phyloP scores from a whole-genome alignment of 2,888 invertebrate species.

The Epiblema foenella region DNA sequence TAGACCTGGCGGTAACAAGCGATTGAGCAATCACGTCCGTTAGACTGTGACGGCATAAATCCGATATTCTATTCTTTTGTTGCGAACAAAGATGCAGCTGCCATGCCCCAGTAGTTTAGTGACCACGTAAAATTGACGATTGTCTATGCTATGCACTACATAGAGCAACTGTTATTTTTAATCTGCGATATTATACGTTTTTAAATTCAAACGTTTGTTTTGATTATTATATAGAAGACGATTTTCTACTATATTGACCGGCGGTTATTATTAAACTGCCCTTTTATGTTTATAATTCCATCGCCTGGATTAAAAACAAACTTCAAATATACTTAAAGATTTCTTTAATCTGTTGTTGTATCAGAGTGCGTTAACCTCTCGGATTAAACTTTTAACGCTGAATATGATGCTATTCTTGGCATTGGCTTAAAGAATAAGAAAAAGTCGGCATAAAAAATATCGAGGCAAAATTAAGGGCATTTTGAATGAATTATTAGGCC shows the following conservation, averaged over 20 bases:
- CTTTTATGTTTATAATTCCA: not conserved
- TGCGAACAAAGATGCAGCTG: slow-evolving; percentile 40
- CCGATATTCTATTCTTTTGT: slow-evolving; percentile 43
- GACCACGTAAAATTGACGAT: slow-evolving; percentile 29
- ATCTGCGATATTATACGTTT: not conserved
- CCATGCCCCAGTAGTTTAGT: slow-evolving; percentile 18
- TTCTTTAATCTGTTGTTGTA: slow-evolving; percentile 2
- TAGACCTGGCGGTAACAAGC: slow-evolving; percentile 28
- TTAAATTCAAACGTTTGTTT: not conserved
- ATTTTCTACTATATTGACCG: not conserved
- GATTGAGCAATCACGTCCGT: slow-evolving; percentile 38
- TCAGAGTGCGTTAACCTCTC: slow-evolving; percentile 14
- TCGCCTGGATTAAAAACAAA: not conserved
- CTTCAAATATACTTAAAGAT: not conserved
- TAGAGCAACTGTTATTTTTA: not conserved
- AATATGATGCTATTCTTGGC: slow-evolving; percentile 29
- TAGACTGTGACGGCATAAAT: slow-evolving; percentile 40
- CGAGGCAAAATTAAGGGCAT: slow-evolving; percentile 15
- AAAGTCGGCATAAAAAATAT: slow-evolving; percentile 13
- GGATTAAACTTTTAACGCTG: slow-evolving; percentile 6
- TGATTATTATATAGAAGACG: not conserved
- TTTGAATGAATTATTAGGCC: slow-evolving; percentile 24
- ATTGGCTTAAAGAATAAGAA: slow-evolving; percentile 16
- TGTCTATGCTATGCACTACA: slow-evolving; percentile 16
- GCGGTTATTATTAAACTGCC: not conserved